Conservation (phyloP, 2,113 vertebrate genomes). For the Scolopax mira region DNA sequence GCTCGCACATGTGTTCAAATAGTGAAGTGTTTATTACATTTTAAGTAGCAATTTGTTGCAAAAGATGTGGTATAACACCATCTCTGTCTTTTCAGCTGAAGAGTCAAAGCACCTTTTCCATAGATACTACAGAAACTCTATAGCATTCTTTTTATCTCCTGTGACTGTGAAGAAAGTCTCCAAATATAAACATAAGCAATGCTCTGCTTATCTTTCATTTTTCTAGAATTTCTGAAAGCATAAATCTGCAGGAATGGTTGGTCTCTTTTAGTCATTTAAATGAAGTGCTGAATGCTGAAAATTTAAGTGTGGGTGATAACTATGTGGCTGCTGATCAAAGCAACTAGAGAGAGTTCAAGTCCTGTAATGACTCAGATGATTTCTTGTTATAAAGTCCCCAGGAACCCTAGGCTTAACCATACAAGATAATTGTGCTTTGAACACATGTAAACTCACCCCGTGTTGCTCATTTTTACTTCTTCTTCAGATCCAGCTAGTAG, state of each 20-base stretch:
- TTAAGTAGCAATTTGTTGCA: neutral
- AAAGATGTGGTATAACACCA: neutral
- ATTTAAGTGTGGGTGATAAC: constrained; percentile 12
- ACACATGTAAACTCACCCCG: neutral
- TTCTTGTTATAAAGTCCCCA: neutral
- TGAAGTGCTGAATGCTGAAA: constrained; percentile 42
- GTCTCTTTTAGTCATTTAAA: constrained; percentile 28
- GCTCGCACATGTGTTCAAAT: neutral
- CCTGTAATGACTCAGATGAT: neutral
- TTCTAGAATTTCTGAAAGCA: constrained; percentile 20
- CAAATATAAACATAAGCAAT: neutral
- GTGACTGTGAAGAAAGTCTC: neutral
- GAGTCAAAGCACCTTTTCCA: neutral
- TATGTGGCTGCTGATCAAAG: constrained; percentile 61
- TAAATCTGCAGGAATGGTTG: neutral
- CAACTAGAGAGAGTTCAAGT: neutral
- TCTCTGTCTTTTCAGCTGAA: neutral
- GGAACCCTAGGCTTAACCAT: constrained; percentile 1
- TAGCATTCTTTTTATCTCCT: neutral
- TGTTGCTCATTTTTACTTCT: neutral
- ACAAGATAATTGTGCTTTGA: constrained; percentile 48
- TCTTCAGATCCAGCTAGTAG: neutral
- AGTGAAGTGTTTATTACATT: neutral
- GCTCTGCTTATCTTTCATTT: constrained; percentile 18
- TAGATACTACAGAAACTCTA: neutral